A percentile compares a stretch with the other conserved stretches of the same genome.
Evolutionary conservation across 2,797 vertebrate species (phyloP).

Genomic region (Peromyscus melanophrys): DNA sequence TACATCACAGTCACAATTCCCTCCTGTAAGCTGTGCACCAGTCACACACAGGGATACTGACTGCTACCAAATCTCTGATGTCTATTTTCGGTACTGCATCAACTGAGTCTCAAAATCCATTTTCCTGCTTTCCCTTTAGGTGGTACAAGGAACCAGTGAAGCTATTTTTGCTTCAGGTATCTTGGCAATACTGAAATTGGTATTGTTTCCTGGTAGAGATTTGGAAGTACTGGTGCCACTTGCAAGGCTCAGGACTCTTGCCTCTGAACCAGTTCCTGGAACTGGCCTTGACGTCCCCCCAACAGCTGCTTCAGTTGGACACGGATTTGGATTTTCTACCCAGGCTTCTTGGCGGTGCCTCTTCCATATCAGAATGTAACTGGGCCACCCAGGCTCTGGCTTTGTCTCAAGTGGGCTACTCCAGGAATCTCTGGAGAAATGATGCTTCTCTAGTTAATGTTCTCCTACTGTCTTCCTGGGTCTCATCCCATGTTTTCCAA

Average conservation of each 20-base stretch:
- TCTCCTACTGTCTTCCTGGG: background rate
- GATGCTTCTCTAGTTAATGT: background rate
- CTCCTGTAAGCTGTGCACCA: background rate
- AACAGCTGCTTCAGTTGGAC: background rate
- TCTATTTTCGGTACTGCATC: background rate
- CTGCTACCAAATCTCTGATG: background rate
- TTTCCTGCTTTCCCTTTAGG: conserved; percentile 10
- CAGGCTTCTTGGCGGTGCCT: background rate
- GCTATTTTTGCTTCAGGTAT: background rate
- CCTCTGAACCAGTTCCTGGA: background rate
- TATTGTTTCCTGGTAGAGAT: background rate
- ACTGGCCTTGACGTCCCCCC: background rate
- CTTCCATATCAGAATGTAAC: background rate
- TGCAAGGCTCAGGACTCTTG: background rate
- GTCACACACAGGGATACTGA: background rate
- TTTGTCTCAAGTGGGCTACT: background rate
- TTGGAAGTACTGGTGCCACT: background rate
- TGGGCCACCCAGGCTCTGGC: background rate
- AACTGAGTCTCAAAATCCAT: background rate
- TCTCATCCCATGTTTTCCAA: background rate
- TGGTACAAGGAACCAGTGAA: background rate
- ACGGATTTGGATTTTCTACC: background rate
- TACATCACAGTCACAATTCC: background rate
- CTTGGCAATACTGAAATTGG: background rate
- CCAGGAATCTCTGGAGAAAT: background rate